Evolutionary conservation across 2,888 invertebrate genomes (phyloP), one percentile per base, ranked within the genome.

Genomic region (Catocala nupta): DNA sequence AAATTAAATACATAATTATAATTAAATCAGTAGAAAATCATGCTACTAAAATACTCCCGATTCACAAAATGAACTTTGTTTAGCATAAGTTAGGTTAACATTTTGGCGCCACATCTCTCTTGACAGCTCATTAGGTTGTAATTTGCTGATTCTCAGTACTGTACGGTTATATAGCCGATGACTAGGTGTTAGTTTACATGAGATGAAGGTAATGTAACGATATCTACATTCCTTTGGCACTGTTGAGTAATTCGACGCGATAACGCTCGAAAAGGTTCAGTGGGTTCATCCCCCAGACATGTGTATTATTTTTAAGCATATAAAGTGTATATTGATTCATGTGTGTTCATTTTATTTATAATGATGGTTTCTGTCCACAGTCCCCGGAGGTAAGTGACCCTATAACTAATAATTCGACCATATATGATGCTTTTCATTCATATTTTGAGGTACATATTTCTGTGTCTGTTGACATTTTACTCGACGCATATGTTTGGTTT

Each of bases 291-390:
- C 82, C 86, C 83, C 84, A 87, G 72, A 81, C 84, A 89, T 94
- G 93, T 94, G 93, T 94, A 93, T 88, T 91, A 88, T 89, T 84
- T 89, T 90, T 93, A 93, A 91, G 92, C 72, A 93, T 91, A 94
- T 94, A 94, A 94, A 94, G 91, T 93, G 93, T 93, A 93, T 93
- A 92, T 93, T 94, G 86, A 92, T 92, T 92, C 90, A 93, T 81
- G 85, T 87, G 91, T 92, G 92, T 92, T 90, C 90, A 92, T 93
- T 93, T 93, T 93, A 93, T 93, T 94, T 93, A 89, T 92, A 91
- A 92, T 89, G 77, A 85, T 87, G 86, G 81, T 83, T 84, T 93
- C 89, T 93, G 82, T 93, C 85, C 92, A 92, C 93, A 93, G 92
- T 88, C 86, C 87, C 81, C 68, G 62, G 82, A 88, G 93, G 93